phyloP scores from a whole-genome alignment of 2,888 invertebrate species.

The Psylliodes chrysocephalus region DNA sequence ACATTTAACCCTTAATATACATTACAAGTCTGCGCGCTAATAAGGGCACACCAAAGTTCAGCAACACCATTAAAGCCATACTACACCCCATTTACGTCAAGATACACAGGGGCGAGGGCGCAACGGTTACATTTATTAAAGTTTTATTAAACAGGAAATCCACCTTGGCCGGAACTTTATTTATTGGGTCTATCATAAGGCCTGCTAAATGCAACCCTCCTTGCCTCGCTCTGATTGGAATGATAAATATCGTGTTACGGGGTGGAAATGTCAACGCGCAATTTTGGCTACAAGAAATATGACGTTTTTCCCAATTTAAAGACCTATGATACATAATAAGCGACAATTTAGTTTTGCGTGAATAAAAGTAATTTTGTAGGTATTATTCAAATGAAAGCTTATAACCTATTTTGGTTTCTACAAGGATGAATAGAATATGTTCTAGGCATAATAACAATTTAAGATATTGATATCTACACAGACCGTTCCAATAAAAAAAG shows the following conservation, averaged over 20 bases:
- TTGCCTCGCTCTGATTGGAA: constrained; percentile 26
- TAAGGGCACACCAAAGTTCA: constrained; percentile 28
- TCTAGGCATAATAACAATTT: too few species aligned
- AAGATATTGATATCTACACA: too few species aligned
- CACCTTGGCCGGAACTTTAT: constrained; percentile 43
- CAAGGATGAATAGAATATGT: too few species aligned
- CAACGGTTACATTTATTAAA: constrained; percentile 39
- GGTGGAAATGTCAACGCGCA: constrained; percentile 30
- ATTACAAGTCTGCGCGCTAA: constrained; percentile 22
- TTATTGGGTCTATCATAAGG: constrained; percentile 32
- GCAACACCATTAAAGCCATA: constrained; percentile 36
- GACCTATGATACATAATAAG: not conserved
- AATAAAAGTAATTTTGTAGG: not conserved
- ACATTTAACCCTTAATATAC: constrained; percentile 25
- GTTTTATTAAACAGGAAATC: constrained; percentile 44
- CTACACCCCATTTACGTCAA: constrained; percentile 37
- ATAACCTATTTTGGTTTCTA: too few species aligned
- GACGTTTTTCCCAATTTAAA: constrained; percentile 21
- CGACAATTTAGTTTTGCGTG: not conserved
- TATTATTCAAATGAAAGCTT: too few species aligned
- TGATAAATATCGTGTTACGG: constrained; percentile 36
- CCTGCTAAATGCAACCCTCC: not conserved
- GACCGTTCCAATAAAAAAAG: too few species aligned
- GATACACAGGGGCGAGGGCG: constrained; percentile 27
- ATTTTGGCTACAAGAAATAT: constrained; percentile 24